phyloP scores from a whole-genome alignment of 2,797 vertebrate species.

The Etheostoma perlongum region DNA sequence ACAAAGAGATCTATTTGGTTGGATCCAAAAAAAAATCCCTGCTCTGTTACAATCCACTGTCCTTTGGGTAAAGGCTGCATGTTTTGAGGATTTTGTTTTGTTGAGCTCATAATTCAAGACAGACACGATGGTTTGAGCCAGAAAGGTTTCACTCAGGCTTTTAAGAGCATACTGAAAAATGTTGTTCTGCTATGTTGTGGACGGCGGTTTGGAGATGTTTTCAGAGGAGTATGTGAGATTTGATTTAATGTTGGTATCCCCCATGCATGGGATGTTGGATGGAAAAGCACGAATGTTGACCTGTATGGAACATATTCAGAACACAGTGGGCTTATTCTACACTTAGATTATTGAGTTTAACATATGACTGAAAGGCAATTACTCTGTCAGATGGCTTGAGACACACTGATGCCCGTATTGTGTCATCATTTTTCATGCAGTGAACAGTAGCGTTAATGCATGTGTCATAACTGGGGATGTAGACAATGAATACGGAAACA shows the following conservation, averaged over 20 bases:
- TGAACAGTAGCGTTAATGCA: not conserved
- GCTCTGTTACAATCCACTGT: slow-evolving; percentile 70
- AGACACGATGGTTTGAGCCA: slow-evolving; percentile 75
- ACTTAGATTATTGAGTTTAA: not conserved
- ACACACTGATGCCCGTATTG: not conserved
- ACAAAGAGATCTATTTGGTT: slow-evolving; percentile 76
- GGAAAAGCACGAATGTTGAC: slow-evolving; percentile 3
- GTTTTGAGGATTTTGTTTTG: slow-evolving; percentile 84
- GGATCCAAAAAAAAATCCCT: slow-evolving; percentile 63
- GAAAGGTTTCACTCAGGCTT: slow-evolving; percentile 76
- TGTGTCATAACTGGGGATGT: not conserved
- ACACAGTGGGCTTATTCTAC: not conserved
- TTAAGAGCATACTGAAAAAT: slow-evolving; percentile 56
- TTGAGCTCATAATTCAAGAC: slow-evolving; percentile 86
- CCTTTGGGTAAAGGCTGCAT: slow-evolving; percentile 78
- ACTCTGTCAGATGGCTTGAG: slow-evolving; percentile 1
- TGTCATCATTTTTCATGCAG: not conserved
- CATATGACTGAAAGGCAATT: slow-evolving; percentile 1
- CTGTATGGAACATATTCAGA: slow-evolving; percentile 3
- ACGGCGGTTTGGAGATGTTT: slow-evolving; percentile 64
- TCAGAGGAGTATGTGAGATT: slow-evolving; percentile 33
- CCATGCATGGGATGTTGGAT: slow-evolving; percentile 20
- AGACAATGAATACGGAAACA: not conserved
- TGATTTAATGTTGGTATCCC: slow-evolving; percentile 40
- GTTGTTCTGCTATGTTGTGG: slow-evolving; percentile 62